Conservation (phyloP, 2,888 invertebrate species). For the Itoplectis maculator region DNA sequence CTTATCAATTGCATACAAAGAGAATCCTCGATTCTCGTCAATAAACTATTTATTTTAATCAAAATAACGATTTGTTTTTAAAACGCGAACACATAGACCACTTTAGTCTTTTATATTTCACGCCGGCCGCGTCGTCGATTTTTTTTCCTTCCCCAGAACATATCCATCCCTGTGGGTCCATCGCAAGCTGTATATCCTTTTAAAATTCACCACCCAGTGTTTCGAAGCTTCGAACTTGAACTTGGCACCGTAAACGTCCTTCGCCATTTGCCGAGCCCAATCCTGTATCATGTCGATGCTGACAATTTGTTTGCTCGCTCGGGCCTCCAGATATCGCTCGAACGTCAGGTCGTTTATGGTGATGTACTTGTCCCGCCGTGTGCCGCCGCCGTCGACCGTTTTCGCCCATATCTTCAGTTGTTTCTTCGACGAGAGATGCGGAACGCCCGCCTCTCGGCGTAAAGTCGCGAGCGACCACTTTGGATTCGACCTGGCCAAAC, state of each 20-base stretch:
- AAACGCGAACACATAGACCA: not conserved
- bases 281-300: constrained; percentile 38
- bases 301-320: constrained; percentile 5
- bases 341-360: constrained; percentile 52
- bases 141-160: not conserved
- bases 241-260: constrained; percentile 40
- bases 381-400: constrained; percentile 54
- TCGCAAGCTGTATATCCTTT: constrained; percentile 36
- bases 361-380: constrained; percentile 46
- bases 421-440: not conserved
- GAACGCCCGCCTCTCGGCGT: constrained; percentile 1
- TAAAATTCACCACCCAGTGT: constrained; percentile 50
- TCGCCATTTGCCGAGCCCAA: constrained; percentile 55
- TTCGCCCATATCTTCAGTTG: constrained; percentile 54
- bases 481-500: constrained; percentile 46
- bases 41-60: not conserved
- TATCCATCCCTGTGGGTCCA: not conserved
- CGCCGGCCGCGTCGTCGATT: not conserved
- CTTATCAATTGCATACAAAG: not conserved
- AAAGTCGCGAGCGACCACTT: constrained; percentile 50
- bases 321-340: constrained; percentile 43
- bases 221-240: constrained; percentile 48
- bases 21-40: constrained; percentile 5
- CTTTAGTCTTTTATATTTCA: too few relatives aligned
- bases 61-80: not conserved